Evolutionary conservation across 2,888 invertebrate genomes (phyloP).

Genomic region (Parthenolecanium corni): DNA sequence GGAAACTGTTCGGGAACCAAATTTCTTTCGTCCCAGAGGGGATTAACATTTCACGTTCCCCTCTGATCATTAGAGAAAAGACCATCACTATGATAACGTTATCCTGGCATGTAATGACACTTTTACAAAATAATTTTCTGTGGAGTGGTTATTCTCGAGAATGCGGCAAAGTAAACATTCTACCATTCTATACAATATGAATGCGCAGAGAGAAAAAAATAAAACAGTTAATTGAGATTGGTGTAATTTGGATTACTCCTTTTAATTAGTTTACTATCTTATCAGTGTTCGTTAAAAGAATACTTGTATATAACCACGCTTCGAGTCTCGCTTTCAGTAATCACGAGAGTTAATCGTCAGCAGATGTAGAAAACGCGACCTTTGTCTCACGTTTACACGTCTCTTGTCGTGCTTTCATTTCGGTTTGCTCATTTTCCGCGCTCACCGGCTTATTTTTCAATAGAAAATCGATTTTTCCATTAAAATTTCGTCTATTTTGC

Average conservation of each 20-base stretch:
- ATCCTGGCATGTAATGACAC: too few relatives aligned
- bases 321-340: conserved; percentile 14
- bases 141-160: too few relatives aligned
- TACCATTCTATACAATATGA: not conserved
- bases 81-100: too few relatives aligned
- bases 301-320: conserved; percentile 2
- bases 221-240: too few relatives aligned
- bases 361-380: conserved; percentile 9
- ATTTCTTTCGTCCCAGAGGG: too few relatives aligned
- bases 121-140: too few relatives aligned
- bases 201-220: too few relatives aligned
- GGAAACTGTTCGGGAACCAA: too few relatives aligned
- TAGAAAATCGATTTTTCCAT: not conserved
- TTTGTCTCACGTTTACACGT: conserved; percentile 18
- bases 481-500: too few relatives aligned
- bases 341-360: conserved; percentile 21
- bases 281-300: not conserved
- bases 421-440: not conserved
- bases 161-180: not conserved
- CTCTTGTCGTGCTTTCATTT: not conserved
- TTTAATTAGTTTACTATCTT: not conserved
- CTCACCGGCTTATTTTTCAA: not conserved
- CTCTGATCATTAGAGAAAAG: too few relatives aligned
- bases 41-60: too few relatives aligned
- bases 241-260: too few relatives aligned